Evolutionary conservation across 1,140 invertebrate genomes (phyloP).

Genomic region (Oryzaephilus surinamensis): DNA sequence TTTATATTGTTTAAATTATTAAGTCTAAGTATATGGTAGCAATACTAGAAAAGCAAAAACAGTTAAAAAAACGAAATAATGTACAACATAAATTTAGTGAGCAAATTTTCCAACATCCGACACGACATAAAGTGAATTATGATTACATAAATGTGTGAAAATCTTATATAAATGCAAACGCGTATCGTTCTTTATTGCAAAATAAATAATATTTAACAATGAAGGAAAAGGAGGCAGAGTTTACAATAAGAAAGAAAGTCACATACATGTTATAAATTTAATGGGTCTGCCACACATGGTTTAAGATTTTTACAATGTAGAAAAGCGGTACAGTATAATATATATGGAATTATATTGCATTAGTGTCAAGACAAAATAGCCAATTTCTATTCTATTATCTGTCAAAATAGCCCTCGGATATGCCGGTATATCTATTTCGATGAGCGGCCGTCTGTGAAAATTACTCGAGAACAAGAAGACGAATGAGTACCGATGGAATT

Average conservation of each 20-base stretch:
- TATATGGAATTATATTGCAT: slow-evolving; percentile 24
- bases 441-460: slow-evolving; percentile 19
- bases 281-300: too few relatives aligned
- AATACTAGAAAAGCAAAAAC: too few relatives aligned
- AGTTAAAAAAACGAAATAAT: too few relatives aligned
- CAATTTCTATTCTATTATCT: slow-evolving; percentile 35
- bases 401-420: slow-evolving; percentile 28
- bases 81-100: too few relatives aligned
- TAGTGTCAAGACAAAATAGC: slow-evolving; percentile 27
- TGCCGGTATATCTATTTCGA: slow-evolving; percentile 15
- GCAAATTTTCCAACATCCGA: too few relatives aligned
- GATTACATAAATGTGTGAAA: too few relatives aligned
- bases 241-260: neutral
- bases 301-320: too few relatives aligned
- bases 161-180: slow-evolving; percentile 12
- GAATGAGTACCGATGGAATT: neutral
- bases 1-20: too few relatives aligned
- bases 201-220: slow-evolving; percentile 10
- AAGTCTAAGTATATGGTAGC: too few relatives aligned
- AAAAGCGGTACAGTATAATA: too few relatives aligned
- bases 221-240: neutral
- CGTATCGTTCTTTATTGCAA: slow-evolving; percentile 4
- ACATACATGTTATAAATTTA: slow-evolving; percentile 7
- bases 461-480: slow-evolving; percentile 22
- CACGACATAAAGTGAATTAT: too few relatives aligned